Base-by-base conservation (phyloP, 2,888 invertebrate genomes). In the Thalpophila matura region DNA sequence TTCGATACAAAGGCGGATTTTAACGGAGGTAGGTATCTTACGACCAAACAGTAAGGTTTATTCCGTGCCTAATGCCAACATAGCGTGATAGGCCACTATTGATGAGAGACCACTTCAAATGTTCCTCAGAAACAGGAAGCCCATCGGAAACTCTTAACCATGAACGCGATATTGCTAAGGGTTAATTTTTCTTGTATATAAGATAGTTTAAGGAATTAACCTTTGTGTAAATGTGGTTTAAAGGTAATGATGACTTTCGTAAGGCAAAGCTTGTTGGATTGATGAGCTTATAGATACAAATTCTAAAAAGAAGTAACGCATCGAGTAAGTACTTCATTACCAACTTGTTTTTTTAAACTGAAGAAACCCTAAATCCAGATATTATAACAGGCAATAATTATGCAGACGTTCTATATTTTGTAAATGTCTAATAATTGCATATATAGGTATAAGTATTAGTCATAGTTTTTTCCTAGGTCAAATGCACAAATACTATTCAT, bases 21-120 rank as follows among this genome's bases (percentile, higher is more conserved):
- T n/a, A 62, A 24, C 4, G 20, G n/a, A n/a, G n/a, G n/a, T n/a
- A n/a, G n/a, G n/a, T 53, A 50, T 50, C 35, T 50, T n/a, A 54
- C 31, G n/a, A 27, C 12, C 9, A 43, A 55, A 16, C 26, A 31
- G 18, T 22, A 20, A 37, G 35, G 51, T 47, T 37, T 29, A 70
- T 56, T 35, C 14, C 37, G 18, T 43, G 26, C 29, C n/a, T 64
- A 64, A 74, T 61, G 42, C 9, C 5, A 53, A 24, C 6, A 42
- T 76, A 46, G 74, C 79, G 65, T 75, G 77, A 67, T 71, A 68
- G 47, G 54, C 60, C 38, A 47, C 70, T 53, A 65, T 76, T 65
- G 54, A 57, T 74, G 63, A 65, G 50, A 76, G 73, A 74, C 69
- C 45, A 57, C 64, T 65, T 62, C 22, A 66, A 27, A 42, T 33